Evolutionary conservation across 2,797 vertebrate genomes (phyloP), one percentile per base, ranked within the genome.

Genomic region (Hyperoplus lanceolatus): DNA sequence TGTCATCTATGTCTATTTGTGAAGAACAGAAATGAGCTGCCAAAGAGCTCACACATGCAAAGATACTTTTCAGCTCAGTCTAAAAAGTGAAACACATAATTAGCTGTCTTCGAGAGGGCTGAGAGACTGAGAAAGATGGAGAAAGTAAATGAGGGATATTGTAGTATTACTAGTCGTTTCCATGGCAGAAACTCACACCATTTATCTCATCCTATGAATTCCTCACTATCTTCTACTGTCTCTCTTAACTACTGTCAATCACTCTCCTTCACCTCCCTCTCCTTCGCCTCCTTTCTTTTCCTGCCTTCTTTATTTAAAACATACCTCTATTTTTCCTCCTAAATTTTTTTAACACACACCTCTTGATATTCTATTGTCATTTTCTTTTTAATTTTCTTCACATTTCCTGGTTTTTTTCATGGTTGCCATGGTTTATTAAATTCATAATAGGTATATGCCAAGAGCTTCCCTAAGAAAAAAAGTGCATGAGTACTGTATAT

Each of bases 1-100:
- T 69, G 1, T n/a, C 64, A 29, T 3, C 43, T 36, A 9, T 73
- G 60, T 13, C n/a, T 56, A 50, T 81, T 70, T 78, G n/a, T 46
- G n/a, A 82, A 43, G 21, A 68, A 65, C 36, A 56, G 42, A 82
- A 79, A 65, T 45, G 70, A 72, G 36, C 36, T 78, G 29, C 43
- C 51, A 54, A 3, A 54, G 60, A 61, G 66, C 59, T 58, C 41
- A 75, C 58, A 53, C 68, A 80, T 70, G 29, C 29, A 61, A 53
- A 70, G 73, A 81, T 58, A 57, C 42, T 38, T 3, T 21, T 13
- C 66, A 80, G 49, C n/a, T 69, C 48, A 16, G 12, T 70, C 11
- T 71, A 50, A 56, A 64, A 43, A 74, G 71, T 63, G 58, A 68
- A 67, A 48, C 67, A 36, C 65, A 61, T 16, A 76, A 80, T 75